Conservation (phyloP, 2,797 vertebrate genomes). For the Gastrophryne carolinensis region DNA sequence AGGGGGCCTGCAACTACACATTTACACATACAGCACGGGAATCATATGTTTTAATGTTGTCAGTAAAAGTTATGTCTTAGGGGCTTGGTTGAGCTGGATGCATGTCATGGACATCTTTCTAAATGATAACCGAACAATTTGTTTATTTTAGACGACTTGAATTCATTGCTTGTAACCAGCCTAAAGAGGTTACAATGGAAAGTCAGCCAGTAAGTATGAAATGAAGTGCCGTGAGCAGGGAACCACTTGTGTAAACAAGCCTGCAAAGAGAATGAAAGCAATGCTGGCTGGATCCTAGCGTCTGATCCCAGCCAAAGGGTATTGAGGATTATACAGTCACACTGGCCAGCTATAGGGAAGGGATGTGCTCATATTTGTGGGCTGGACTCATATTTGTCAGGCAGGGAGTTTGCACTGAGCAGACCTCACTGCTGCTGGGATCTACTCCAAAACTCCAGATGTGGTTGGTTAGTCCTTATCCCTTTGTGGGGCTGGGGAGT, state of each 20-base stretch:
- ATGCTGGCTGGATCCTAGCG: slow-evolving; percentile 1
- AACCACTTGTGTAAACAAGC: slow-evolving; percentile 25
- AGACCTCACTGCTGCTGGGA: slow-evolving; percentile 26
- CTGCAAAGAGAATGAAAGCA: slow-evolving; percentile 9
- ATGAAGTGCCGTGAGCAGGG: neutral
- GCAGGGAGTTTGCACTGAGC: slow-evolving; percentile 19
- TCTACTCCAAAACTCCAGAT: slow-evolving; percentile 27
- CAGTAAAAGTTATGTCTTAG: too few species aligned
- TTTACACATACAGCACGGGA: too few species aligned
- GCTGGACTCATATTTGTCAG: slow-evolving; percentile 31
- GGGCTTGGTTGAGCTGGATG: too few species aligned
- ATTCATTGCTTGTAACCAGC: too few species aligned
- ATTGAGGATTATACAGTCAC: slow-evolving; percentile 14
- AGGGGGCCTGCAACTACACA: too few species aligned
- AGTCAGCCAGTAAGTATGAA: neutral
- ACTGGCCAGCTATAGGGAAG: neutral
- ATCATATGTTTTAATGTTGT: too few species aligned
- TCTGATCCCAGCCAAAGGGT: slow-evolving; percentile 22
- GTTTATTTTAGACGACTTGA: too few species aligned
- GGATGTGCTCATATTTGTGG: slow-evolving; percentile 29
- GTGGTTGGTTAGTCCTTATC: slow-evolving; percentile 14
- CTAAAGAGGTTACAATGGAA: neutral
- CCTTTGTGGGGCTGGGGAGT: slow-evolving; percentile 18
- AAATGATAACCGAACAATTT: too few species aligned
- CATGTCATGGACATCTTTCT: too few species aligned